Evolutionary conservation across 2,797 vertebrate genomes (phyloP).

Genomic region (Trachops cirrhosus): DNA sequence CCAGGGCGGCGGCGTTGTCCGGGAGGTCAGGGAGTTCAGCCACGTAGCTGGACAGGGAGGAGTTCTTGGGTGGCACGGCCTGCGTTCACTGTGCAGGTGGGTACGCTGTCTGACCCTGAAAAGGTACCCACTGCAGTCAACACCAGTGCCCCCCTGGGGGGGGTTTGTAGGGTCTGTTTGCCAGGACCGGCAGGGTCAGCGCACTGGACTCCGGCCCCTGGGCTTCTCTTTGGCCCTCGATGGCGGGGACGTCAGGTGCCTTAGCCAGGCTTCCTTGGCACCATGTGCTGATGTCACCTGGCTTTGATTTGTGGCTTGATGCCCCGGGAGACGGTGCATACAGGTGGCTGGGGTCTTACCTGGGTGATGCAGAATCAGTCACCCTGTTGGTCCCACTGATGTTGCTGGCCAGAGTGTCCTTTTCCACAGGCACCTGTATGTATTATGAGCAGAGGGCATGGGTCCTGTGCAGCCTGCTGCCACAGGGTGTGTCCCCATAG

Average conservation of each 20-base stretch:
- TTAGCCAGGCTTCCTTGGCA: neutral
- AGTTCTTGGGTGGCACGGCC: no score
- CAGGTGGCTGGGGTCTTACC: neutral
- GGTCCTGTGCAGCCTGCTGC: neutral
- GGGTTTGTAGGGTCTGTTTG: neutral
- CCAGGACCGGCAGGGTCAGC: neutral
- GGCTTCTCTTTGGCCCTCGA: neutral
- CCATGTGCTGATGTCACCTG: neutral
- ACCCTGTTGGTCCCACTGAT: neutral
- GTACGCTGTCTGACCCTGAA: neutral
- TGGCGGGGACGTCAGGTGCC: neutral
- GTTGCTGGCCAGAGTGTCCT: neutral
- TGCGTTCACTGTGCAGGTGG: neutral
- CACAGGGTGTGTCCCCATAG: neutral
- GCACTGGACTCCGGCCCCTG: neutral
- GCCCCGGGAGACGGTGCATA: neutral
- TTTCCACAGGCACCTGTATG: fast-evolving
- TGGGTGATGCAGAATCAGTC: neutral
- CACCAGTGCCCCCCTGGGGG: neutral
- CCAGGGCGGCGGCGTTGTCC: fast-evolving
- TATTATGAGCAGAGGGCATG: neutral
- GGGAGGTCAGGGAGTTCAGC: neutral
- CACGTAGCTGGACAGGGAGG: fast-evolving
- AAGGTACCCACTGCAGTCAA: no score
- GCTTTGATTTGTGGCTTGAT: neutral